Evolutionary conservation across 1,140 invertebrate species (phyloP).

Genomic region (Penaeus indicus): DNA sequence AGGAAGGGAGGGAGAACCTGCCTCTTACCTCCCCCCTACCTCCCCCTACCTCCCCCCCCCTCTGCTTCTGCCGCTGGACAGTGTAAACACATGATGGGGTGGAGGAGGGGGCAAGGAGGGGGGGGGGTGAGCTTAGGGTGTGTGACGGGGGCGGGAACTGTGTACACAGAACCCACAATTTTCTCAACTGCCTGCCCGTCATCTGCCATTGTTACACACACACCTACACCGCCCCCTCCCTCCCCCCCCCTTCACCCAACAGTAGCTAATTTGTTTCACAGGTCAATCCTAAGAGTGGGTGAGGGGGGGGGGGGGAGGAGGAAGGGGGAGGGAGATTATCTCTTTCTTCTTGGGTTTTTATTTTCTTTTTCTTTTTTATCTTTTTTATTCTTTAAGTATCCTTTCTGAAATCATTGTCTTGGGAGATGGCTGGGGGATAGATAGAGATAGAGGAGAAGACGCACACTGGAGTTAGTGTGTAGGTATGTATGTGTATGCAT

Average conservation of each 20-base stretch:
- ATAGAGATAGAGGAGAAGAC: too few relatives aligned
- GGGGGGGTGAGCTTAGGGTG: constrained; percentile 5
- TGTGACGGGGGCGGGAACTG: constrained; percentile 23
- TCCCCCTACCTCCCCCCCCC: too few relatives aligned
- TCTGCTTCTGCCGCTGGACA: constrained; percentile 27
- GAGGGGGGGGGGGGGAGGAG: too few relatives aligned
- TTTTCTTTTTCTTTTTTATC: background rate
- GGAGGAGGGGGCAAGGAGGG: constrained; percentile 28
- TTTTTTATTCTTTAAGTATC: background rate
- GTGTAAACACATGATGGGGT: constrained; percentile 33
- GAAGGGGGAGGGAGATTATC: background rate
- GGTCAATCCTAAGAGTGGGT: too few relatives aligned
- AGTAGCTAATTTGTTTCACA: background rate
- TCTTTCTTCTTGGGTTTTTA: background rate
- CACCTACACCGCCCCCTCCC: constrained; percentile 23
- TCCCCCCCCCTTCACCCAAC: background rate
- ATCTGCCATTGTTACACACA: constrained; percentile 49
- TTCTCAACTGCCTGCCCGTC: constrained; percentile 50
- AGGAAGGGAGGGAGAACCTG: constrained; percentile 1
- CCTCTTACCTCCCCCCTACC: too few relatives aligned
- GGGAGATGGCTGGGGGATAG: too few relatives aligned
- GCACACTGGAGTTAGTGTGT: background rate
- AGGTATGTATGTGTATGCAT: background rate
- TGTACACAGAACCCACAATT: constrained; percentile 59
- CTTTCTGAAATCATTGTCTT: background rate